Percentiles rank a stretch among this genome's conserved stretches.
Conservation (phyloP, 2,113 vertebrate species). For the Tachuris rubrigastra region DNA sequence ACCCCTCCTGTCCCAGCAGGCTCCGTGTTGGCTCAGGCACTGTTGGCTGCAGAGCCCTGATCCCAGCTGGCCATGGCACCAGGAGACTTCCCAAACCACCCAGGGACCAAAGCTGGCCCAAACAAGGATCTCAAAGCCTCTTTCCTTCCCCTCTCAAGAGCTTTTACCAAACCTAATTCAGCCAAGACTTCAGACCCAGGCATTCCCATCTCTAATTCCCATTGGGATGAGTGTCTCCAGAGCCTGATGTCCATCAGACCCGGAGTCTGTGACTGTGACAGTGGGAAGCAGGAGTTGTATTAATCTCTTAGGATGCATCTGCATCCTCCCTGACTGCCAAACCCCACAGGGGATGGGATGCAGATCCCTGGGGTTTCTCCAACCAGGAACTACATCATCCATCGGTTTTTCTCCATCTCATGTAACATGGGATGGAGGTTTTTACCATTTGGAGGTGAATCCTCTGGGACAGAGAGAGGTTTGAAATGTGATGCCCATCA, state of each 20-base stretch:
- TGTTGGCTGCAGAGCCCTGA: background rate
- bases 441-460: background rate
- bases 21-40: accelerated
- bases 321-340: background rate
- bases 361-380: background rate
- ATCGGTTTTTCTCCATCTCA: background rate
- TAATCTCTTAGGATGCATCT: background rate
- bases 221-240: background rate
- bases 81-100: background rate
- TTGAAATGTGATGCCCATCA: background rate
- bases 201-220: background rate
- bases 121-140: background rate
- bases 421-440: accelerated
- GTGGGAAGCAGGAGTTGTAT: background rate
- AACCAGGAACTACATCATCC: background rate
- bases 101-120: background rate
- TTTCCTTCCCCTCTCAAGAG: background rate
- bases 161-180: background rate
- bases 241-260: background rate
- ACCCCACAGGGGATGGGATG: background rate
- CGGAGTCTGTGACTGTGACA: background rate
- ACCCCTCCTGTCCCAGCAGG: accelerated
- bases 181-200: background rate
- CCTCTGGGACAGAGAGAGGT: background rate
- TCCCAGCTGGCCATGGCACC: accelerated